These are phyloP conservation scores for Anas georgica DNA, from an alignment of 2,797 vertebrate genomes.

Conservation along the genomic window DNA sequence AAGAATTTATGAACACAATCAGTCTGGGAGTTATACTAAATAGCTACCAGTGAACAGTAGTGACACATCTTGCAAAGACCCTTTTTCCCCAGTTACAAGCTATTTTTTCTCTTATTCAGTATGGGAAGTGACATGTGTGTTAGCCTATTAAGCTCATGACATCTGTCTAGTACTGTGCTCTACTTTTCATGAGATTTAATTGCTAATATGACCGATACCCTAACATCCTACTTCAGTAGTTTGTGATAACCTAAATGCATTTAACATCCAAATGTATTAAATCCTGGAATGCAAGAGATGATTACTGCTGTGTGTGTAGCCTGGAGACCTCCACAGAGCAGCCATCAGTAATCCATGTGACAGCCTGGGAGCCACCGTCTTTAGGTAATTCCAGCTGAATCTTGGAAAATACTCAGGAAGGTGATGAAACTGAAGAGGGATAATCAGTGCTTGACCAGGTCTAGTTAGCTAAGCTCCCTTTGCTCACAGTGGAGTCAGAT, in stretches of 20 bases:
- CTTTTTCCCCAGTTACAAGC: background rate
- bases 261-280: background rate
- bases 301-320: background rate
- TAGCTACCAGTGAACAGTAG: background rate
- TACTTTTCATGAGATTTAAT: background rate
- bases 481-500: background rate
- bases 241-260: background rate
- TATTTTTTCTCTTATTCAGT: background rate
- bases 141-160: background rate
- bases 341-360: background rate
- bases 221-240: background rate
- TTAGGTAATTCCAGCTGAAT: background rate
- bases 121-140: background rate
- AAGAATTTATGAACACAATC: background rate
- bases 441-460: background rate
- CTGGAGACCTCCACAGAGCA: background rate
- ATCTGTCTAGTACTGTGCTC: background rate
- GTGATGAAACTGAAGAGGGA: background rate
- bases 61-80: background rate
- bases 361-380: background rate
- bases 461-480: background rate
- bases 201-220: background rate
- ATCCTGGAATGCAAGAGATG: background rate
- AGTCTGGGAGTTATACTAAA: background rate
- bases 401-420: background rate